Conservation (phyloP, 2,113 vertebrate genomes). For the Cinclus cinclus region DNA sequence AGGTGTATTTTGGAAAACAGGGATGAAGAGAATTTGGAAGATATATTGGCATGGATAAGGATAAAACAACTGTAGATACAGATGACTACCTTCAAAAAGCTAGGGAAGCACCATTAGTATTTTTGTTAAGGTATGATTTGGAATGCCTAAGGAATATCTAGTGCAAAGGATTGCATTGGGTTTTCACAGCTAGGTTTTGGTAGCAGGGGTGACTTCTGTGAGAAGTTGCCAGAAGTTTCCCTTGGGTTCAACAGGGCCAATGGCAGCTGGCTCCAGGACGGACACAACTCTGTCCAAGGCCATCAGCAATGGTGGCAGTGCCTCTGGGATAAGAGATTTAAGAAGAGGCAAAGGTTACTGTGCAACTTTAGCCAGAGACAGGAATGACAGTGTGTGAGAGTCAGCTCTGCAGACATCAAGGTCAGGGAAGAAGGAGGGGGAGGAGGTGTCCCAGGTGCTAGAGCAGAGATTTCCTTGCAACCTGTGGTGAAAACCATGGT, state of each 20-base stretch:
- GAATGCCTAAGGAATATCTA: background rate
- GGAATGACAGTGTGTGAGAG: background rate
- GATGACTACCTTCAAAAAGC: background rate
- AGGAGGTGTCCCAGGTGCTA: background rate
- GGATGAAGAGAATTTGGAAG: background rate
- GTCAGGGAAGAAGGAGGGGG: background rate
- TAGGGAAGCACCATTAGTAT: background rate
- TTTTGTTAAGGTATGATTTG: background rate
- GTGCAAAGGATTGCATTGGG: background rate
- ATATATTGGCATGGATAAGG: background rate
- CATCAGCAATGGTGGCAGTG: accelerated
- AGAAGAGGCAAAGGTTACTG: background rate
- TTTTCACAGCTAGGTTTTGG: background rate
- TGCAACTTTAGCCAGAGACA: background rate
- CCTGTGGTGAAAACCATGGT: background rate
- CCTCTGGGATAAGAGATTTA: background rate
- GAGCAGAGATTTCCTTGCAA: background rate
- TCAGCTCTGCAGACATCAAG: background rate
- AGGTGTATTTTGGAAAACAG: background rate
- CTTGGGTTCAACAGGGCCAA: background rate
- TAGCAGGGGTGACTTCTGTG: background rate
- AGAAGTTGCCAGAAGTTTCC: background rate
- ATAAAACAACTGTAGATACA: background rate
- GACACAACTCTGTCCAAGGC: background rate
- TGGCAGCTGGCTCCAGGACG: background rate